These are phyloP conservation scores for Archips crataeganus DNA, from an alignment of 2,888 invertebrate species.

Conservation along the genomic window DNA sequence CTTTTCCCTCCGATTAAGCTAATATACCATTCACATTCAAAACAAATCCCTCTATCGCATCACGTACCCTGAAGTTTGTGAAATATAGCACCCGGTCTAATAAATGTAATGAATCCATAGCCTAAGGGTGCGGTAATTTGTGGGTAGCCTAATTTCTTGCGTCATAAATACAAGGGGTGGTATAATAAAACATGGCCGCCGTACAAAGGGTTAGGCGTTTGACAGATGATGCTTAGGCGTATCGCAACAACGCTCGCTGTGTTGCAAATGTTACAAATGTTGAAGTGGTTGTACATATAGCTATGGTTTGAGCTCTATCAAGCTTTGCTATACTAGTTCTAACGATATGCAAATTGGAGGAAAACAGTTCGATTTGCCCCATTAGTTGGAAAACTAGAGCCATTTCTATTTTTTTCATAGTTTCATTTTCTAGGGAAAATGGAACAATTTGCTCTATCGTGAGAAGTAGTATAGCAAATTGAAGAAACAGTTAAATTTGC, in stretches of 20 bases:
- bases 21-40: background rate
- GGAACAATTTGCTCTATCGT: too few species aligned
- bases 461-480: too few species aligned
- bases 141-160: constrained; percentile 43
- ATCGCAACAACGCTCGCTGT: background rate
- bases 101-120: constrained; percentile 41
- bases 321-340: too few species aligned
- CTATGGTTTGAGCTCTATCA: background rate
- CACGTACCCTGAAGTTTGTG: constrained; percentile 16
- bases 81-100: constrained; percentile 34
- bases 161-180: constrained; percentile 45
- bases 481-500: too few species aligned
- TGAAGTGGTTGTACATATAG: background rate
- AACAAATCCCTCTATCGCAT: background rate
- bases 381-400: too few species aligned
- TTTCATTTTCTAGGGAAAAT: too few species aligned
- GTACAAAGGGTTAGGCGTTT: constrained; percentile 25
- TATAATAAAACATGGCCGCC: constrained; percentile 43
- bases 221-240: constrained; percentile 14
- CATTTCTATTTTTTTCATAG: too few species aligned
- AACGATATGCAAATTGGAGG: too few species aligned
- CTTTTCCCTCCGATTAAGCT: background rate
- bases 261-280: background rate
- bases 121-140: constrained; percentile 23
- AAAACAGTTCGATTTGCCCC: too few species aligned